Evolutionary conservation across 1,140 invertebrate species (phyloP).

Genomic region (Diachasmimorpha longicaudata): DNA sequence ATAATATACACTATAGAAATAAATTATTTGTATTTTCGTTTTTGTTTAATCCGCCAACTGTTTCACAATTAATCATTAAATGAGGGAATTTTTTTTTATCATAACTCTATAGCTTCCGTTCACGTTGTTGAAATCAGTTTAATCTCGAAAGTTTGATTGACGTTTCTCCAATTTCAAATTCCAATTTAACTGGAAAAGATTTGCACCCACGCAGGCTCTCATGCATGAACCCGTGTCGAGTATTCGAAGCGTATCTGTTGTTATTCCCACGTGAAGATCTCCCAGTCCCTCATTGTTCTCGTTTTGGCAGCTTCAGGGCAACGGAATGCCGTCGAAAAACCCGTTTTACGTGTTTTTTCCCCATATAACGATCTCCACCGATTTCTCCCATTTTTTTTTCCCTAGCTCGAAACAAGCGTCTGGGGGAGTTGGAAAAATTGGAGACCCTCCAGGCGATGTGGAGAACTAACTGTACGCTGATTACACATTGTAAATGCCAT

Average conservation of each 20-base stretch:
- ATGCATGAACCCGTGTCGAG: neutral
- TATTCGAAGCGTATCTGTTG: neutral
- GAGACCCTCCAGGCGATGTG: neutral
- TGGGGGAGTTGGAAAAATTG: neutral
- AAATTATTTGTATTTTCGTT: no score
- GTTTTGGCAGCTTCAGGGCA: neutral
- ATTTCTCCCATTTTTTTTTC: neutral
- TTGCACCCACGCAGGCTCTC: neutral
- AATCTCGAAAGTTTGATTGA: no score
- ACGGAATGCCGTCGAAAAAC: neutral
- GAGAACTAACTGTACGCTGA: conserved; percentile 14
- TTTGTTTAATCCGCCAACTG: no score
- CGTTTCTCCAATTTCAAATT: neutral
- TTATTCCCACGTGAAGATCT: neutral
- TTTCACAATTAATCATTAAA: no score
- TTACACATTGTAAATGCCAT: conserved; percentile 17
- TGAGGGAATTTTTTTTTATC: no score
- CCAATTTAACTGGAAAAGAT: neutral
- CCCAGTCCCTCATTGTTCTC: neutral
- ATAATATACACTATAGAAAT: no score
- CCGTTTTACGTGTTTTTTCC: neutral
- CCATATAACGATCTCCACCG: neutral
- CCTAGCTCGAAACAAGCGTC: neutral
- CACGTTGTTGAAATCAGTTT: no score
- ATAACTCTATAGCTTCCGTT: no score